Percentiles rank a stretch among this genome's conserved stretches.
These are phyloP conservation scores for Lordiphosa stackelbergi DNA, from an alignment of 1,140 invertebrate species.

Conservation along the genomic window DNA sequence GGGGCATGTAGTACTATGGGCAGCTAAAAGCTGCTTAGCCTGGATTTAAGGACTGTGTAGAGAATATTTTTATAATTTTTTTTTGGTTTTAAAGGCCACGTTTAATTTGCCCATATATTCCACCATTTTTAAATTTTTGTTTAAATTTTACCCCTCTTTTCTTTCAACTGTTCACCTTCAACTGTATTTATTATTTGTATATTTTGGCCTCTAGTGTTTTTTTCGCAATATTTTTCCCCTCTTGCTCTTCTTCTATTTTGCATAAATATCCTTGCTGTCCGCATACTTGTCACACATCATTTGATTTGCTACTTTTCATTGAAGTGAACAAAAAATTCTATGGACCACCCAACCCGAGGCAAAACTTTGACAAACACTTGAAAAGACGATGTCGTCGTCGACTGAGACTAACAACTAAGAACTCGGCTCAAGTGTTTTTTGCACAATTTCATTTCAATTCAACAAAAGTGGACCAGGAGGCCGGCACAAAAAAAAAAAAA, in stretches of 20 bases:
- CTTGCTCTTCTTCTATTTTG: slow-evolving; percentile 9
- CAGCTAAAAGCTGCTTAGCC: too few species aligned
- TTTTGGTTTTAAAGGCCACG: too few species aligned
- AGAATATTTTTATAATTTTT: too few species aligned
- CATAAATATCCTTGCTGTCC: slow-evolving; percentile 54
- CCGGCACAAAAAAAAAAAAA: slow-evolving; percentile 6
- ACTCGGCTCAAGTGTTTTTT: slow-evolving; percentile 67
- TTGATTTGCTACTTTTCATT: slow-evolving; percentile 62
- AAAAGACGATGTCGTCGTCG: slow-evolving; percentile 24
- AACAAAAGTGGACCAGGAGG: slow-evolving; percentile 66
- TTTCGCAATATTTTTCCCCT: too few species aligned
- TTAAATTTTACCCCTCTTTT: too few species aligned
- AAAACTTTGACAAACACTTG: slow-evolving; percentile 71
- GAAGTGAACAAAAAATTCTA: slow-evolving; percentile 49
- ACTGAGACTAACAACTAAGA: slow-evolving; percentile 29
- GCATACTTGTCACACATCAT: slow-evolving; percentile 62
- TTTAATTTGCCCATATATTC: too few species aligned
- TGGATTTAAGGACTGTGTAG: too few species aligned
- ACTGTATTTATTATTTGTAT: slow-evolving; percentile 9
- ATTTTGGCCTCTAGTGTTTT: not conserved
- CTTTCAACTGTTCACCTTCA: slow-evolving; percentile 6
- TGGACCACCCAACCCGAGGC: slow-evolving; percentile 46
- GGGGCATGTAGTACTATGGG: too few species aligned
- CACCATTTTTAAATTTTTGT: too few species aligned
- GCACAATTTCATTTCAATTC: slow-evolving; percentile 74